A percentile compares a stretch with the other conserved stretches of the same genome.
Conservation (phyloP, 2,888 invertebrate species). For the Cephus pygmeus region DNA sequence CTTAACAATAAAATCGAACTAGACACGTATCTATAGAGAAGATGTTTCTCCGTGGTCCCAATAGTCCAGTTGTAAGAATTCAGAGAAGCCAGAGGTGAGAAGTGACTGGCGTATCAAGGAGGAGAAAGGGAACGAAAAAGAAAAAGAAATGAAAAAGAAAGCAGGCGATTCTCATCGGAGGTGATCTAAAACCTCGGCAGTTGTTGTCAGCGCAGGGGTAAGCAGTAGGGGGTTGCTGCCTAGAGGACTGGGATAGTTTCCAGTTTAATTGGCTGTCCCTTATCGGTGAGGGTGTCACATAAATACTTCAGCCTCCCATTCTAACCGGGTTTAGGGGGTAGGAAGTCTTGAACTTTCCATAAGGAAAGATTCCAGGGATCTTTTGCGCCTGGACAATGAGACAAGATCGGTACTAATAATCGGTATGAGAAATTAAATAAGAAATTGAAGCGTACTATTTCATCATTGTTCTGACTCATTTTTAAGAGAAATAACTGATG, state of each 20-base stretch:
- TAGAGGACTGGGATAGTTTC: conserved; percentile 36
- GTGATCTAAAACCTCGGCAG: not conserved
- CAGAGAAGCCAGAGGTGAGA: not conserved
- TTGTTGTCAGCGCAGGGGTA: not conserved
- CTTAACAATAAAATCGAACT: not conserved
- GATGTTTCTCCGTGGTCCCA: not conserved
- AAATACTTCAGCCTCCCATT: conserved; percentile 40
- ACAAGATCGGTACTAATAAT: not conserved
- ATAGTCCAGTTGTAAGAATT: not conserved
- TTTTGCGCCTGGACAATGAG: not conserved
- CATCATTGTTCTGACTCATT: not conserved
- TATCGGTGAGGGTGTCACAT: conserved; percentile 50
- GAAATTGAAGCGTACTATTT: not conserved
- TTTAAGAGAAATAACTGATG: not conserved
- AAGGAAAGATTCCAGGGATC: not conserved
- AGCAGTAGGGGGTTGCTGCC: conserved; percentile 41
- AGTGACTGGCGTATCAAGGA: not conserved
- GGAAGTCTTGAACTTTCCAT: not conserved
- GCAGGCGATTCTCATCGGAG: conserved; percentile 10
- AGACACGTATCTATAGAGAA: not conserved
- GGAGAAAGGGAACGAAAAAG: not conserved
- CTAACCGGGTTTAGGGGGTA: conserved; percentile 14
- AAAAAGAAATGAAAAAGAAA: not conserved
- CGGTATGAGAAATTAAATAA: not conserved
- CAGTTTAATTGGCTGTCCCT: conserved; percentile 48